Base-by-base conservation (phyloP, 2,113 vertebrate species). In the Paralichthys olivaceus region DNA sequence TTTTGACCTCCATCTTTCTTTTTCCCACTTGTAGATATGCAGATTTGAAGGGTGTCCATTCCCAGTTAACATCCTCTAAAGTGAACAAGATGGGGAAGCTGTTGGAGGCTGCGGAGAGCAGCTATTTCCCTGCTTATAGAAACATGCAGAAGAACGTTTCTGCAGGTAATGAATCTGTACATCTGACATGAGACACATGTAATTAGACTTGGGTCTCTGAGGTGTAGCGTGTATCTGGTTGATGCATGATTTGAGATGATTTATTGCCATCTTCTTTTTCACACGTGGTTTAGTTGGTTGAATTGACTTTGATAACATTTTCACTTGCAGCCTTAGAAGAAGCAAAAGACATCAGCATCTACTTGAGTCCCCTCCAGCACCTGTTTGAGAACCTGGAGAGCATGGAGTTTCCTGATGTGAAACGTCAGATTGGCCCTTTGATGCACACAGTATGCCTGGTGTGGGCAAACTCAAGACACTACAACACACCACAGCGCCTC, bases 371-470 rank as follows among this genome's bases (percentile, higher is more conserved):
- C 0, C 94, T 99, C 7, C 87, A 93, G 79, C 58, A 1, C 12
- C 90, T 94, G 49, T 87, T 97, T 72, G 93, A 97, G 47, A 76
- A 89, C 62, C 68, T 98, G 0, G 96, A 97, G 84, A 95, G 37
- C 4, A 29, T 77, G 0, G 95, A 97, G 51, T 97, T 99, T 74
- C 94, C 88, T 0, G 57, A 94, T n/a, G 83, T 96, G 89, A 95
- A 92, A 81, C 81, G 86, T n/a, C 69, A 89, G 22, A 93, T 98
- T 1, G 80, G 20, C 0, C 94, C 95, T 8, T 82, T 99, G 76
- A 94, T 99, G 85, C 97, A 99, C 0, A 81, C 92, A 2, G 90
- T 99, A 28, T 98, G 96, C 58, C 91, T 97, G 78, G 80, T 97
- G 60, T 99, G 97, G 98, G 94, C 88, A 37, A 95, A 89, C 14